phyloP scores from a whole-genome alignment of 2,888 invertebrate genomes.

The Troides aeacus region DNA sequence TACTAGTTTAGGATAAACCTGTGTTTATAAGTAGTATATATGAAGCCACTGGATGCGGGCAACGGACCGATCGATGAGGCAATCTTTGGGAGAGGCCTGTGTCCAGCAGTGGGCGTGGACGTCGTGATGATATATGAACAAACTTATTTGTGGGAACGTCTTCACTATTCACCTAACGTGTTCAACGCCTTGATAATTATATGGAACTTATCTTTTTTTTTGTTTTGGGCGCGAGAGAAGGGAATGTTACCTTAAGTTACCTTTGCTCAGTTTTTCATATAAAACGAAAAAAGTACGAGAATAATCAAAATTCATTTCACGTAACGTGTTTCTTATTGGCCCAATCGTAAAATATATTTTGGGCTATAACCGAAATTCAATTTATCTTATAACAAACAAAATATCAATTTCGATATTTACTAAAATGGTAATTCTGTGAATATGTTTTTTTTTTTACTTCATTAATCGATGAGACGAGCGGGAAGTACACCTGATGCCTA shows the following conservation, averaged over 20 bases:
- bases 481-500: too few species aligned
- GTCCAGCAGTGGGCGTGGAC: too few species aligned
- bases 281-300: not conserved
- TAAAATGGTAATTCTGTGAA: too few species aligned
- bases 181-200: not conserved
- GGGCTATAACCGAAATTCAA: conserved; percentile 12
- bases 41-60: not conserved
- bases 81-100: too few species aligned
- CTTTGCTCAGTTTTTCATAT: not conserved
- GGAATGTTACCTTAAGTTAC: not conserved
- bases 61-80: too few species aligned
- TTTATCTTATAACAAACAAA: not conserved
- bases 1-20: not conserved
- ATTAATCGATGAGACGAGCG: too few species aligned
- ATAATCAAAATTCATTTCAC: conserved; percentile 18
- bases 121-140: too few species aligned
- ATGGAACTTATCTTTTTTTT: too few species aligned
- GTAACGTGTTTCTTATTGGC: conserved; percentile 12
- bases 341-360: conserved; percentile 21
- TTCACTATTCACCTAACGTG: not conserved
- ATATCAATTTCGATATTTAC: not conserved
- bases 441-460: too few species aligned
- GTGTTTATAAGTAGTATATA: not conserved
- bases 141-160: not conserved
- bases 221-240: too few species aligned